Evolutionary conservation across 2,888 invertebrate species (phyloP), one percentile per base, ranked within the genome.

Genomic region (Cosmia pyralina): DNA sequence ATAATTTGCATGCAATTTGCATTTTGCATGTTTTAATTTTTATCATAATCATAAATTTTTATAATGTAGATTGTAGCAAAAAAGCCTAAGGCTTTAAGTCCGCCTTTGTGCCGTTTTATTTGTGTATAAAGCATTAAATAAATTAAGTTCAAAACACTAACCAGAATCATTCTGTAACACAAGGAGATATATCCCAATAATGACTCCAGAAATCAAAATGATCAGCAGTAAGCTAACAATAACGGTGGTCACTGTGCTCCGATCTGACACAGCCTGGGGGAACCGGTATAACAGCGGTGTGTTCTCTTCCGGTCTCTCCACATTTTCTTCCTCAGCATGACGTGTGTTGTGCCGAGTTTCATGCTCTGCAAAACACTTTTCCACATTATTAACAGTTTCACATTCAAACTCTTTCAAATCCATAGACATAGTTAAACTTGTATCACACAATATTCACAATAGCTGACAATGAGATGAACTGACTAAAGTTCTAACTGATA

Each of bases 111-210:
- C 11, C 0, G 0, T 34, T 28, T 52, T n/a, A 19, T 8, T 48
- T n/a, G 28, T 34, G 46, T 13, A 8, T 34, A 46, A 28, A 46
- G 7, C 8, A 10, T 48, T 15, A 13, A 46, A 34, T 28, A 22
- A 63, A 52, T n/a, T 0, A 52, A 41, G 19, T 28, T 22, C 2
- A 22, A 41, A 34, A 52, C 48, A 88, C 90, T 88, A 64, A 95
- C 95, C 95, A 53, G 93, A 87, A 50, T 90, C 85, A 79, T 86
- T 90, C 79, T 94, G 93, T 38, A 94, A 76, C 4, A 94, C 85
- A 4, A 96, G 90, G 5, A 96, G 90, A 79, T 95, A 95, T 63
- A 93, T 90, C 19, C 95, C 94, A 75, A 95, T 95, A 6, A 92
- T 72, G 22, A 93, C 86, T 7, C 95, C 96, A n/a, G 90, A 75